Conservation (phyloP, 2,888 invertebrate genomes). For the Euproctis similis region DNA sequence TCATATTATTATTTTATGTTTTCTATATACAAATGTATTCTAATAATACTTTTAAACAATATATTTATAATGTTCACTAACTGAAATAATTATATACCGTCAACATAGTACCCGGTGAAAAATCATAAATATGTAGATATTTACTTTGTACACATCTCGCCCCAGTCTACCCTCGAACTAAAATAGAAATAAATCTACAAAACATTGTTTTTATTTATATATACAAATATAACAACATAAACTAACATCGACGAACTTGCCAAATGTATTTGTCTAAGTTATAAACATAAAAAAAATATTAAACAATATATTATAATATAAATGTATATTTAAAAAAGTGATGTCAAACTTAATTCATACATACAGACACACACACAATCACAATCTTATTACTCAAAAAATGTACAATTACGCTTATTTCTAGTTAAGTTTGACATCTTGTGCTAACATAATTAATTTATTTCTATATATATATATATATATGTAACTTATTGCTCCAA, state of each 20-base stretch:
- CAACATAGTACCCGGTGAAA: slow-evolving; percentile 47
- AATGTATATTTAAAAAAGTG: slow-evolving; percentile 22
- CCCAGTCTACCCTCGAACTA: no score
- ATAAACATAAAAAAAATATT: slow-evolving; percentile 50
- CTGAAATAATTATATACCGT: slow-evolving; percentile 41
- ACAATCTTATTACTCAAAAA: slow-evolving; percentile 26
- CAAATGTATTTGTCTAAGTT: slow-evolving; percentile 36
- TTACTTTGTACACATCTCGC: slow-evolving; percentile 68
- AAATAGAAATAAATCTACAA: slow-evolving; percentile 72
- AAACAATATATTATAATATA: slow-evolving; percentile 29
- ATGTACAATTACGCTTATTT: slow-evolving; percentile 36
- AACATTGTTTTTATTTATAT: slow-evolving; percentile 64
- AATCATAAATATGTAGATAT: slow-evolving; percentile 53
- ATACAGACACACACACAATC: no score
- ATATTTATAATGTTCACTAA: slow-evolving; percentile 54
- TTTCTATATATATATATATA: no score
- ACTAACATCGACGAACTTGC: slow-evolving; percentile 42
- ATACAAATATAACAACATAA: slow-evolving; percentile 69
- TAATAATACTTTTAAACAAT: slow-evolving; percentile 75
- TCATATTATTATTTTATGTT: slow-evolving; percentile 59
- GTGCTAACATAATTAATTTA: no score
- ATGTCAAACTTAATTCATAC: slow-evolving; percentile 26
- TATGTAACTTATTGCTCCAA: slow-evolving; percentile 39
- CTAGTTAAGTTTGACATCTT: slow-evolving; percentile 47
- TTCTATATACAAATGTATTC: slow-evolving; percentile 67